Base-by-base conservation (phyloP, 2,888 invertebrate species). In the Pachymerium ferrugineum region DNA sequence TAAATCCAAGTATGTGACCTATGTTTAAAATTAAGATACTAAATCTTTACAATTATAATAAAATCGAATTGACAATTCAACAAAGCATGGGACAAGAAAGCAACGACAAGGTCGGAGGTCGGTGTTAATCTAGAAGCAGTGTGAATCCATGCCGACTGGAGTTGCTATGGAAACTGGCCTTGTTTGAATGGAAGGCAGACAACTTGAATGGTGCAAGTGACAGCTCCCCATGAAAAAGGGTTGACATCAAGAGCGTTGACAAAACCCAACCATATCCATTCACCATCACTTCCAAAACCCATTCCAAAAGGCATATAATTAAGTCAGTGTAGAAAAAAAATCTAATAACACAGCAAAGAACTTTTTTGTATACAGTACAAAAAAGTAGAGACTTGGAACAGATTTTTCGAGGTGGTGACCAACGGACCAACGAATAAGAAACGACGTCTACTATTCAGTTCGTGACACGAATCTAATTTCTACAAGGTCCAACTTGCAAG, bases 401-500 rank as follows among this genome's bases (percentile, higher is more conserved):
- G 62, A 62, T 62, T 62, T 62, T n/a, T 28, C 62, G n/a, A 62
- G 25, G 25, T 25, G 28, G 12, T 62, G 28, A 6, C 62, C 62
- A 22, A 62, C 25, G n/a, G n/a, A n/a, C 25, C 12, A 25, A n/a
- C 8, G 28, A 62, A 62, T 62, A 62, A 62, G 12, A 28, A 62
- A 62, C 28, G 62, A 62, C 14, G 62, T 62, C 62, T 62, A 62
- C 22, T 22, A 62, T 62, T 12, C 12, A 62, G 28, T 10, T 62
- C 62, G 62, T 62, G 62, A 62, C 62, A 28, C n/a, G 62, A 62
- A 62, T 62, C 28, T 22, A 28, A 62, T 62, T 62, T 62, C 28
- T 62, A 62, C n/a, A 1, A 25, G 1, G 62, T 62, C 62, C 62
- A 62, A 62, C 16, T 12, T 19, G n/a, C 62, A 14, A 25, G 25